These are phyloP conservation scores for Abramis brama DNA, from an alignment of 2,113 vertebrate genomes.

Conservation along the genomic window DNA sequence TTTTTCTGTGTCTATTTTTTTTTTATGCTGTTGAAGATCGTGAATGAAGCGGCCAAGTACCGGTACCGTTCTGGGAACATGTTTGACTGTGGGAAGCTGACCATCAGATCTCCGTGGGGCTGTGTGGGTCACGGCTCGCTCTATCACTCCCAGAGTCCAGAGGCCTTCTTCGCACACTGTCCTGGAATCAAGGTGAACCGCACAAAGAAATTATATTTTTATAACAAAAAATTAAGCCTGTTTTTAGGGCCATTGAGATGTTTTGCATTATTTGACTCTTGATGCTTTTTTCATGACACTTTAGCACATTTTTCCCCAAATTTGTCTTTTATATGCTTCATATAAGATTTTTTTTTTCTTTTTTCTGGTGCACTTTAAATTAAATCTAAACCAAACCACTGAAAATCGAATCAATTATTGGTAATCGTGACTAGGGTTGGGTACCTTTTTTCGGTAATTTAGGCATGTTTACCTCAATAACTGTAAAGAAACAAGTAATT, in stretches of 20 bases:
- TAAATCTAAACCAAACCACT: background rate
- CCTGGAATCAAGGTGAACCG: constrained; percentile 92
- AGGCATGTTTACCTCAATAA: too few species aligned
- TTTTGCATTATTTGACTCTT: background rate
- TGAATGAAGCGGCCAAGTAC: constrained; percentile 98
- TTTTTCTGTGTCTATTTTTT: constrained; percentile 1
- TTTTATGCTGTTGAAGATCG: constrained; percentile 78
- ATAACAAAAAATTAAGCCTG: background rate
- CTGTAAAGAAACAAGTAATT: too few species aligned
- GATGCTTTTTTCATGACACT: too few species aligned
- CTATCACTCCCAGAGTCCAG: constrained; percentile 97
- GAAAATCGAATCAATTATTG: too few species aligned
- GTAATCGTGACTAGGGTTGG: too few species aligned
- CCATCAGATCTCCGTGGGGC: constrained; percentile 95
- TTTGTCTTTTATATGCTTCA: background rate
- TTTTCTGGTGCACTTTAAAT: background rate
- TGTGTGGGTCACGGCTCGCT: constrained; percentile 95
- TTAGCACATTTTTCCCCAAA: too few species aligned
- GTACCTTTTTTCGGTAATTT: too few species aligned
- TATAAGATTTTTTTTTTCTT: too few species aligned
- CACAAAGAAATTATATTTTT: too few species aligned
- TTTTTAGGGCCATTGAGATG: background rate
- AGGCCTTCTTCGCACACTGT: constrained; percentile 95
- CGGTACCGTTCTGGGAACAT: constrained; percentile 95
- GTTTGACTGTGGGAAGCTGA: constrained; percentile 93